These are phyloP conservation scores for Tautogolabrus adspersus DNA, from an alignment of 2,113 vertebrate species.

Conservation along the genomic window DNA sequence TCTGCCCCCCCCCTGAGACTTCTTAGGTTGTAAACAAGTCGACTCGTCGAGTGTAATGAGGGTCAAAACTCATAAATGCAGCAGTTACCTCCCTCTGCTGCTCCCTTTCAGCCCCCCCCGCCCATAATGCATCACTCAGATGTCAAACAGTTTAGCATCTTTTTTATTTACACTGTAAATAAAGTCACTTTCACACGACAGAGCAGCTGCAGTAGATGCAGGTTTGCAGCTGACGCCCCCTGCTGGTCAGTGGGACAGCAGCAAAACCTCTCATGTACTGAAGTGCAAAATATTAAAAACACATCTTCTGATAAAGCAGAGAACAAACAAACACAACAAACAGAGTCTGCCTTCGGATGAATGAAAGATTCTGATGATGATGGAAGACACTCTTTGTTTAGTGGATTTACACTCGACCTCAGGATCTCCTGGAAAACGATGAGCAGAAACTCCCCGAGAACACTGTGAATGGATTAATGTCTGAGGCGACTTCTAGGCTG, in stretches of 20 bases:
- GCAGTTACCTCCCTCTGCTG: neutral
- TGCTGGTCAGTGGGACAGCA: constrained; percentile 48
- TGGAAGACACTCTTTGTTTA: too few species aligned
- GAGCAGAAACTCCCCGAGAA: too few species aligned
- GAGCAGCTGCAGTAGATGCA: neutral
- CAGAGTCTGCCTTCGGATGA: too few species aligned
- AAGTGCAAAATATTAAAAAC: neutral
- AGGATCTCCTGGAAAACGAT: too few species aligned
- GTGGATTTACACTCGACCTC: too few species aligned
- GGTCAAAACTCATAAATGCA: neutral
- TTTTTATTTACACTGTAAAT: constrained; percentile 37
- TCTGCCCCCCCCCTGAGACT: neutral
- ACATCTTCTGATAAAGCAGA: constrained; percentile 5
- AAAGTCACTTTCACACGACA: constrained; percentile 9
- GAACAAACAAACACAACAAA: neutral
- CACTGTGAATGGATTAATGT: too few species aligned
- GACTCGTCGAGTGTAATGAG: neutral
- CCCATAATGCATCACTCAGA: neutral
- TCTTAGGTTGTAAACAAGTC: too few species aligned
- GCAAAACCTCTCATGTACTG: neutral
- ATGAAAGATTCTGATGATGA: too few species aligned
- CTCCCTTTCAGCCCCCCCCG: neutral
- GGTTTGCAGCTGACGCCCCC: constrained; percentile 52
- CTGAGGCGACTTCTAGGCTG: too few species aligned
- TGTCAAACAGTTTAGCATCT: neutral